phyloP scores from a whole-genome alignment of 2,888 invertebrate species.

The Ceratothoa steindachneri region DNA sequence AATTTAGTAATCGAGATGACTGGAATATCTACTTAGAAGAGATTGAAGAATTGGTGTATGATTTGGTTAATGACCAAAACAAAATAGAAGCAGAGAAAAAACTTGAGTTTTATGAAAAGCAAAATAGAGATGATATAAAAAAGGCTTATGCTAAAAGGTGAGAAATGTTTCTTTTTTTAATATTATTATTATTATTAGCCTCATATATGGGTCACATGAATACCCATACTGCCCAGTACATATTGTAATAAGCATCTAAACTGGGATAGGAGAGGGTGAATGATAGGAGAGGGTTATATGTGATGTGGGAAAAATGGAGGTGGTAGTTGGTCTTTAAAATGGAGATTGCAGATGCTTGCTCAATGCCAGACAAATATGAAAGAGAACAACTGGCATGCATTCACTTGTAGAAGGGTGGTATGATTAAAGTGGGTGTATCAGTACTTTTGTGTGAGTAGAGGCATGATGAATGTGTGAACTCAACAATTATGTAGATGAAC shows the following conservation, averaged over 20 bases:
- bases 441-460: too few relatives aligned
- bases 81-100: conserved; percentile 79
- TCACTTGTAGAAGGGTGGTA: too few relatives aligned
- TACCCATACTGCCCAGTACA: conserved; percentile 59
- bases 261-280: too few relatives aligned
- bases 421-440: too few relatives aligned
- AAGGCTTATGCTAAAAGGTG: conserved; percentile 58
- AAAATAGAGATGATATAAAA: conserved; percentile 77
- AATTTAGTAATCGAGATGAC: conserved; percentile 74
- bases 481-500: too few relatives aligned
- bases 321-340: too few relatives aligned
- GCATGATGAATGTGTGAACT: too few relatives aligned
- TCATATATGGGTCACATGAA: neutral
- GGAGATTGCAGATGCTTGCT: too few relatives aligned
- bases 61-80: conserved; percentile 84
- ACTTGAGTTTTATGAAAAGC: conserved; percentile 85
- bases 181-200: neutral
- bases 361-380: too few relatives aligned
- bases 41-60: conserved; percentile 85
- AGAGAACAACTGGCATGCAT: too few relatives aligned
- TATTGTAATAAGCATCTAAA: conserved; percentile 54
- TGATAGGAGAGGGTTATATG: too few relatives aligned
- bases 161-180: neutral
- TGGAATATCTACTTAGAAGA: conserved; percentile 96
- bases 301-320: too few relatives aligned